Evolutionary conservation across 2,888 invertebrate species (phyloP), one percentile per base, ranked within the genome.

Genomic region (Sphecodes monilicornis): DNA sequence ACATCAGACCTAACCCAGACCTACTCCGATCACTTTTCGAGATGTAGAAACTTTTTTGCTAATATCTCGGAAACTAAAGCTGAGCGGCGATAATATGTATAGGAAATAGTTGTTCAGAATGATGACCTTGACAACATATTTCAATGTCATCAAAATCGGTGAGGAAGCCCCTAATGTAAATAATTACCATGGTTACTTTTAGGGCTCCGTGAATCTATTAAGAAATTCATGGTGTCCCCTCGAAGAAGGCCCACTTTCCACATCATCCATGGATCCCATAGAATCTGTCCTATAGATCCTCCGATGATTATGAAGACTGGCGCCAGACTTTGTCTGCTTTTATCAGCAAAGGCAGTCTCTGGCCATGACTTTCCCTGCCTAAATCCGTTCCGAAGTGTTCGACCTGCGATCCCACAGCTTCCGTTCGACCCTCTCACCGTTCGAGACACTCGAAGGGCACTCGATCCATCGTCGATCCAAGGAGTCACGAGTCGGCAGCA

Each of bases 391-490:
- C 82, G 88, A 85, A 90, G 87, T 76, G 80, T 70, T 66, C 78
- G 86, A 86, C 85, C 86, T 79, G 80, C 60, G 72, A 78, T 70
- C 80, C 29, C 77, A n/a, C n/a, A 54, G 78, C 86, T 85, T 78
- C 86, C 80, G 88, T 82, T 80, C 76, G 80, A 78, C 86, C 78
- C 68, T 86, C 70, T 60, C 41, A 50, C 68, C 77, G 66, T 66
- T 76, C 50, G 72, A 69, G 78, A 74, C 86, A 86, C 89, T 89
- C 82, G 76, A 84, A 82, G 75, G 78, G 77, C 80, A 84, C 90
- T 88, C 88, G 90, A 89, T 90, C 84, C 84, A 90, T 88, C 88
- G 89, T 87, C 87, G 46, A 32, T 80, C 77, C 81, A 8, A 50
- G 16, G 78, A 89, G 78, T 80, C 87, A 78, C 89, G 84, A 83